Evolutionary conservation across 2,113 vertebrate genomes (phyloP).

Genomic region (Protomyctophum bolini): DNA sequence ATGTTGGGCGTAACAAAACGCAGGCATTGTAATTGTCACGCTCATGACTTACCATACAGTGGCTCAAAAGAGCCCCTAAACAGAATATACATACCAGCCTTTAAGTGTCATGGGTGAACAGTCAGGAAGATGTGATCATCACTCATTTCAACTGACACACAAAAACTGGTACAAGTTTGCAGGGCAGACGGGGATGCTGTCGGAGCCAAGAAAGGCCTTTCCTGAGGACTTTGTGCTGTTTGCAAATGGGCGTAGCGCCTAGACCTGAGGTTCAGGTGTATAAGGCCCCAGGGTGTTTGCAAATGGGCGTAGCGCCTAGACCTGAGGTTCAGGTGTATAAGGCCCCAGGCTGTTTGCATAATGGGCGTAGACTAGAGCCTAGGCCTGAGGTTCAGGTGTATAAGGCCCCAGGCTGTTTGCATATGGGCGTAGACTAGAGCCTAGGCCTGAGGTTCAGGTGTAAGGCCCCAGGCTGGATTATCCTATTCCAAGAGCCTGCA

Average conservation of each 20-base stretch:
- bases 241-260: slow-evolving; percentile 37
- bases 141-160: slow-evolving; percentile 10
- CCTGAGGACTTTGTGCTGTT: slow-evolving; percentile 42
- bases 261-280: slow-evolving; percentile 87
- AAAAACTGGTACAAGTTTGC: not conserved
- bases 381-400: too few relatives aligned
- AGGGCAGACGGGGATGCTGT: not conserved
- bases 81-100: slow-evolving; percentile 7
- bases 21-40: slow-evolving; percentile 23
- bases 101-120: slow-evolving; percentile 19
- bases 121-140: slow-evolving; percentile 26
- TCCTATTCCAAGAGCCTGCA: slow-evolving; percentile 71
- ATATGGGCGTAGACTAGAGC: too few relatives aligned
- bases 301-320: too few relatives aligned
- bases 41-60: not conserved
- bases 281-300: slow-evolving; percentile 79
- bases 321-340: too few relatives aligned
- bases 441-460: slow-evolving; percentile 85
- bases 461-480: slow-evolving; percentile 78
- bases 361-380: too few relatives aligned
- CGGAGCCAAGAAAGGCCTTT: slow-evolving; percentile 32
- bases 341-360: not conserved
- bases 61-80: slow-evolving; percentile 8
- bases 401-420: too few relatives aligned
- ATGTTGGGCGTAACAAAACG: slow-evolving; percentile 46